Evolutionary conservation across 2,113 vertebrate species (phyloP), one percentile per base, ranked within the genome.

Genomic region (Camelus bactrianus): DNA sequence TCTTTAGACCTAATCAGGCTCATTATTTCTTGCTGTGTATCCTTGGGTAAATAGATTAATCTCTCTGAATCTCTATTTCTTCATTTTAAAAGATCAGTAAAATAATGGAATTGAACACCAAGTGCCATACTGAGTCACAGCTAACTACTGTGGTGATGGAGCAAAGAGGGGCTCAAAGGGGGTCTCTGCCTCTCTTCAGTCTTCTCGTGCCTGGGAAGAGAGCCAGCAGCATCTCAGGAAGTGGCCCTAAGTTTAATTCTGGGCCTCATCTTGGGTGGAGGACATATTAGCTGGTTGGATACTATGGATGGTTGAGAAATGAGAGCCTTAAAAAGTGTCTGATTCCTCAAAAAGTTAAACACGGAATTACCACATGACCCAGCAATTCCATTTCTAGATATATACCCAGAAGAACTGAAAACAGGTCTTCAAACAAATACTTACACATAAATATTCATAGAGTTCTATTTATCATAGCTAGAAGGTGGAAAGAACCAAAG

Each of bases 381-480:
- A 69, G 28, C 24, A 73, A 38, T 58, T 75, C 32, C 22, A 88
- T 16, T 82, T 86, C 42, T 83, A 60, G 32, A n/a, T 76, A 7
- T 58, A 46, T 46, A 50, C 3, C 46, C 16, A 6, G 70, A 79
- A 93, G 60, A 87, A 76, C 3, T 19, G 58, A 81, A 80, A 79
- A 64, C 20, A 75, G 48, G 20, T 56, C 62, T 96, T 82, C 42
- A 62, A 83, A 50, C 54, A 92, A 84, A 93, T 73, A 79, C n/a
- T 86, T 62, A 26, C 11, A 19, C 6, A 1, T 38, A 52, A 62
- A 20, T 38, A 73, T 72, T 58, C 10, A 14, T 52, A 26, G 24
- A 80, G 65, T 5, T 50, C 54, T 70, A 17, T 30, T 75, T 38
- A n/a, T 1, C 19, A n/a, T 4, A 54, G 14, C 22, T 8, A 16